Percentiles rank a stretch among this genome's conserved stretches.
phyloP scores from a whole-genome alignment of 2,797 vertebrate species.

The Sebastes taczanowskii region DNA sequence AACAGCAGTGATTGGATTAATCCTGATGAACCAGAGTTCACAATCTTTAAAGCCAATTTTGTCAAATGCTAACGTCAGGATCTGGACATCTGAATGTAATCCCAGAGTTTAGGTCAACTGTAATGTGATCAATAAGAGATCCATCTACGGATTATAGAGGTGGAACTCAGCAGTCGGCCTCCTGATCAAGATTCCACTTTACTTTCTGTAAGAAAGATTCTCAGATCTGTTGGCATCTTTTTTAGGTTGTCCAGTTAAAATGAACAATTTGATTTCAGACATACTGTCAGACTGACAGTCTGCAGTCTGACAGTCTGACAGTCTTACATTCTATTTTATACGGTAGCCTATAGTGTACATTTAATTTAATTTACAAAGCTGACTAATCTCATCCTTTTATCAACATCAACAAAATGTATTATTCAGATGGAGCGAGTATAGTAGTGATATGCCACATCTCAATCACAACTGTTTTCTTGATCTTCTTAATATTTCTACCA shows the following conservation, averaged over 20 bases:
- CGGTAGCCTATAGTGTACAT: neutral
- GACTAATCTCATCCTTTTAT: neutral
- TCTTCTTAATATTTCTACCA: neutral
- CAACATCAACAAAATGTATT: too few relatives aligned
- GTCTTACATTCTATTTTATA: too few relatives aligned
- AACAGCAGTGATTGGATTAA: conserved; percentile 17
- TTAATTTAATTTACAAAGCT: neutral
- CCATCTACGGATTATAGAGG: neutral
- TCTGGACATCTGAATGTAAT: neutral
- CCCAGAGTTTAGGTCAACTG: neutral
- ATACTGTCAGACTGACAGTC: too few relatives aligned
- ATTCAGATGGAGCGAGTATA: too few relatives aligned
- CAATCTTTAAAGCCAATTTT: neutral
- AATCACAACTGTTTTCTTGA: neutral
- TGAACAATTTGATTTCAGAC: too few relatives aligned
- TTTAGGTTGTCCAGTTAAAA: neutral
- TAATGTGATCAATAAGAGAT: neutral
- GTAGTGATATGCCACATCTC: too few relatives aligned
- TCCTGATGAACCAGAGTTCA: neutral
- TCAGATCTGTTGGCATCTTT: neutral
- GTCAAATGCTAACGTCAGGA: neutral
- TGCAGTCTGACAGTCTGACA: too few relatives aligned
- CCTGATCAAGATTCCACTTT: neutral
- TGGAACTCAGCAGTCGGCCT: neutral
- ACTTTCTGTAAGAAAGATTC: neutral